A percentile compares a stretch with the other conserved stretches of the same genome.
Conservation (phyloP, 2,888 invertebrate species). For the Amphiduros pacificus region DNA sequence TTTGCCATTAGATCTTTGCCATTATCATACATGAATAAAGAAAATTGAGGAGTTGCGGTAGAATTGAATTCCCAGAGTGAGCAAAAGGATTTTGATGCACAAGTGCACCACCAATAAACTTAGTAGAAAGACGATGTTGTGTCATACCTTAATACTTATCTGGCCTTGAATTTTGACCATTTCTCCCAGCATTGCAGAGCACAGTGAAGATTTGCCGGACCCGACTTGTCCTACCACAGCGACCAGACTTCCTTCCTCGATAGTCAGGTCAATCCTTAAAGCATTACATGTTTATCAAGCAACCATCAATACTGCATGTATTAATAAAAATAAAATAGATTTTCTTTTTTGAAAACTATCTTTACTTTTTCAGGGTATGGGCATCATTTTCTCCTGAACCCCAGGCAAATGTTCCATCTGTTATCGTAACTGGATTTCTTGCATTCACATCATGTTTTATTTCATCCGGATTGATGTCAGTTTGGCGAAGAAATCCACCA, state of each 20-base stretch:
- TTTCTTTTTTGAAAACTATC: too few species aligned
- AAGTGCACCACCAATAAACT: too few species aligned
- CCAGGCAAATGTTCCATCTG: slow-evolving; percentile 52
- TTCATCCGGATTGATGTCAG: slow-evolving; percentile 41
- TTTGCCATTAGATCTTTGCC: too few species aligned
- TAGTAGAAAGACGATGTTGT: too few species aligned
- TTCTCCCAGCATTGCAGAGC: slow-evolving; percentile 50
- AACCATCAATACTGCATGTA: not conserved
- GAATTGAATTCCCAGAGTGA: too few species aligned
- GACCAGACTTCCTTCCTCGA: slow-evolving; percentile 68
- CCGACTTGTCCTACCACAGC: slow-evolving; percentile 74
- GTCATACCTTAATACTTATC: slow-evolving; percentile 41
- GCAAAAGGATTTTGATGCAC: too few species aligned
- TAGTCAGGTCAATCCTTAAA: slow-evolving; percentile 2
- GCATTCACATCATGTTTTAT: too few species aligned
- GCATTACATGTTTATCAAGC: too few species aligned
- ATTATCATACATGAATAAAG: too few species aligned
- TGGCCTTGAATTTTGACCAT: slow-evolving; percentile 42
- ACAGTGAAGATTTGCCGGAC: slow-evolving; percentile 56
- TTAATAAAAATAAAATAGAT: not conserved
- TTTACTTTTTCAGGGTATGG: slow-evolving; percentile 41
- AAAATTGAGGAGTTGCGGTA: too few species aligned
- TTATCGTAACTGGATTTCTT: slow-evolving; percentile 41
- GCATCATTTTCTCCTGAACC: slow-evolving; percentile 30
- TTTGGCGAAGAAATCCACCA: slow-evolving; percentile 43